Evolutionary conservation across 2,888 invertebrate genomes (phyloP).

Genomic region (Drosophila koepferae): DNA sequence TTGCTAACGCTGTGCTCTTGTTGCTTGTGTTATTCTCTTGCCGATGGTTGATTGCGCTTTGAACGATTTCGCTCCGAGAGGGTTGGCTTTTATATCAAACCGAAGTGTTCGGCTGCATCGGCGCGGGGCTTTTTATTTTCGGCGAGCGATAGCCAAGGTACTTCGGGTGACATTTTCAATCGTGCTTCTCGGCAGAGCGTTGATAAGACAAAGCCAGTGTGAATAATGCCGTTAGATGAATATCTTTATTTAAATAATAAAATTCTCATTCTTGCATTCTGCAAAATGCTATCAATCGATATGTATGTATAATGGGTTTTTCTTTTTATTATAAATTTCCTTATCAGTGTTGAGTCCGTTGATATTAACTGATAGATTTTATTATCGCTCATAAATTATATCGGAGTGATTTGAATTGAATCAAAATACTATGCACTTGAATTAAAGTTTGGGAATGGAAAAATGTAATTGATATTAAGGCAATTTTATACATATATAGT

Average conservation of each 20-base stretch:
- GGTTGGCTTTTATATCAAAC: conserved; percentile 62
- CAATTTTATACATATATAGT: neutral
- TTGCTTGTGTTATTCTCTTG: neutral
- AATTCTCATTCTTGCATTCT: conserved; percentile 5
- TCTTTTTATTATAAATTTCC: conserved; percentile 25
- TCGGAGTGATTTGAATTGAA: conserved; percentile 12
- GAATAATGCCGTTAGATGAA: conserved; percentile 42
- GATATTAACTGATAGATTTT: conserved; percentile 43
- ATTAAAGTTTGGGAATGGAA: neutral
- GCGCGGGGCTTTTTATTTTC: conserved; percentile 61
- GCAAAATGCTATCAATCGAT: conserved; percentile 31
- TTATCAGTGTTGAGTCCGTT: conserved; percentile 56
- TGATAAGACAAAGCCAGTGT: conserved; percentile 36
- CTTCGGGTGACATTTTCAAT: conserved; percentile 27
- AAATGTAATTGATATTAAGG: neutral
- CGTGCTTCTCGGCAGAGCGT: conserved; percentile 33
- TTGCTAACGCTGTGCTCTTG: conserved; percentile 14
- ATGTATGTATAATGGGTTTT: conserved; percentile 7
- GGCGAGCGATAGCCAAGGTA: conserved; percentile 24
- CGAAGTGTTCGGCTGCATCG: conserved; percentile 4
- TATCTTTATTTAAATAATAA: conserved; percentile 7
- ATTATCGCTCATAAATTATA: conserved; percentile 50
- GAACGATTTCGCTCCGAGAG: conserved; percentile 42
- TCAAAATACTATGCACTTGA: conserved; percentile 1
- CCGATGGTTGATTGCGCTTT: conserved; percentile 44